Evolutionary conservation across 2,113 vertebrate species (phyloP).

Genomic region (Spilogale gracilis): DNA sequence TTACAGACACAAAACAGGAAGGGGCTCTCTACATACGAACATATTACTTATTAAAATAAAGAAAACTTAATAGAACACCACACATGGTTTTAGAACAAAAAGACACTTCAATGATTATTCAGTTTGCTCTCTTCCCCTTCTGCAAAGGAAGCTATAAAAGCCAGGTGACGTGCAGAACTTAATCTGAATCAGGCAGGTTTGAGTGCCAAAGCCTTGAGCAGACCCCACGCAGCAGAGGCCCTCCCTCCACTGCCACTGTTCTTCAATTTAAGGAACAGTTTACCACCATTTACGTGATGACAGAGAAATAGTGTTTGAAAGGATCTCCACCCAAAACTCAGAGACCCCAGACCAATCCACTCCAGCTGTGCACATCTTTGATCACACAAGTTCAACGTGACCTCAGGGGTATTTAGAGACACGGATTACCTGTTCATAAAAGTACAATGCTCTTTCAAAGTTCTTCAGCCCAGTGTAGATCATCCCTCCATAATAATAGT

Average conservation of each 20-base stretch:
- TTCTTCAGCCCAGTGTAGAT: constrained; percentile 99
- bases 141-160: background rate
- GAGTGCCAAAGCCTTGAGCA: background rate
- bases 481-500: constrained; percentile 99
- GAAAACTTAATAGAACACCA: constrained; percentile 24
- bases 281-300: background rate
- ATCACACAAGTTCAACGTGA: background rate
- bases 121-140: background rate
- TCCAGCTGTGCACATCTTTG: background rate
- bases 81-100: constrained; percentile 19
- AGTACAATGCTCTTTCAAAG: constrained; percentile 99
- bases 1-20: background rate
- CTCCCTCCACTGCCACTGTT: background rate
- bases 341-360: background rate
- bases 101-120: background rate
- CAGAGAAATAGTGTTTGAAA: background rate
- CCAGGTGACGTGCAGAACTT: background rate
- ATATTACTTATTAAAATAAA: background rate
- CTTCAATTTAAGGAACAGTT: background rate
- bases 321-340: background rate
- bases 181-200: background rate
- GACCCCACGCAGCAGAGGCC: background rate
- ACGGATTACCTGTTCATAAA: constrained; percentile 96
- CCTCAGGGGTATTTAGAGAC: background rate
- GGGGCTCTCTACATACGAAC: background rate